phyloP scores from a whole-genome alignment of 1,140 invertebrate species.

The Eupeodes corollae region DNA sequence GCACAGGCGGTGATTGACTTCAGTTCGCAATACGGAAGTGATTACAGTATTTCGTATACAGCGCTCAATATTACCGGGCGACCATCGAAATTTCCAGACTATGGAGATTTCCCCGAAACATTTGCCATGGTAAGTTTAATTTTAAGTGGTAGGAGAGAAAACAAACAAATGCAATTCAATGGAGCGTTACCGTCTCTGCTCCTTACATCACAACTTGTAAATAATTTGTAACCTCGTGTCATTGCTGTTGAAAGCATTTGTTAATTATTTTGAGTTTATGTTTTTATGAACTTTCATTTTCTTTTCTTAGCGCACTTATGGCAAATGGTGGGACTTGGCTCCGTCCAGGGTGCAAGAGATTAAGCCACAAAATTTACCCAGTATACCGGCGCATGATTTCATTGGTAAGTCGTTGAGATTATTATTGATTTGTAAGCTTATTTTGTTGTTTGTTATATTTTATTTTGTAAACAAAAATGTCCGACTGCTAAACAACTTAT shows the following conservation, averaged over 20 bases:
- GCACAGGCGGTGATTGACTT: constrained; percentile 63
- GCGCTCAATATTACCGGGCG: constrained; percentile 73
- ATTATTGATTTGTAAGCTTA: constrained; percentile 8
- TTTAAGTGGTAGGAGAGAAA: neutral
- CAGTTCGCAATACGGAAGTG: constrained; percentile 81
- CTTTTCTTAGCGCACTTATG: constrained; percentile 74
- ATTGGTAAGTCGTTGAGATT: constrained; percentile 49
- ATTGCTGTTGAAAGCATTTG: too few relatives aligned
- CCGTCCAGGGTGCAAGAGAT: constrained; percentile 58
- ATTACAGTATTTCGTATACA: constrained; percentile 76
- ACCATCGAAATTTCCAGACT: constrained; percentile 71
- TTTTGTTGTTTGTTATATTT: too few relatives aligned
- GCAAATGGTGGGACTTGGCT: constrained; percentile 74
- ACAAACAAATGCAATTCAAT: too few relatives aligned
- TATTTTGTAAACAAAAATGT: constrained; percentile 10
- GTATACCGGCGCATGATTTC: constrained; percentile 67
- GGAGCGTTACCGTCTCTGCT: too few relatives aligned
- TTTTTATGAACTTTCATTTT: constrained; percentile 10
- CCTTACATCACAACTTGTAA: too few relatives aligned
- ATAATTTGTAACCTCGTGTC: too few relatives aligned
- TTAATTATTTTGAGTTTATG: too few relatives aligned
- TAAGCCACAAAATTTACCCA: constrained; percentile 58
- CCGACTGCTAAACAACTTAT: too few relatives aligned
- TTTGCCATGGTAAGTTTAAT: constrained; percentile 66
- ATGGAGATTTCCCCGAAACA: constrained; percentile 80